A percentile compares a stretch with the other conserved stretches of the same genome.
Conservation (phyloP, 2,888 invertebrate species). For the Eilema depressum region DNA sequence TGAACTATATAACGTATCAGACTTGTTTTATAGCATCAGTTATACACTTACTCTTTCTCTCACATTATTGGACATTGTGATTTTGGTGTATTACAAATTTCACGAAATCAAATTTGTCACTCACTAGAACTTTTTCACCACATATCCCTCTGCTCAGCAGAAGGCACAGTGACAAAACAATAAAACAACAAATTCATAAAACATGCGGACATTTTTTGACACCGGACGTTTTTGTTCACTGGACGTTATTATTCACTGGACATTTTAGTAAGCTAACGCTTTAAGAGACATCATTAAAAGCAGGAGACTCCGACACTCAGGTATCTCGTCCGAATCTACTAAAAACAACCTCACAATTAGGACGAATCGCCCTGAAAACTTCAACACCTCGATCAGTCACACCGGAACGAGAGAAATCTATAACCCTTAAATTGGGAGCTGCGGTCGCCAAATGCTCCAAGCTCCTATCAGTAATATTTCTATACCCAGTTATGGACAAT, state of each 20-base stretch:
- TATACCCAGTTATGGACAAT: constrained; percentile 87
- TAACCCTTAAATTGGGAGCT: constrained; percentile 84
- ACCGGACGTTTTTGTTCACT: neutral
- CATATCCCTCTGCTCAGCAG: too few species aligned
- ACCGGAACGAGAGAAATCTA: constrained; percentile 90
- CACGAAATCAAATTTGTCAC: too few species aligned
- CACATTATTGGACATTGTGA: too few species aligned
- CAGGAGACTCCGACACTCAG: neutral
- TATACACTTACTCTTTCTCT: too few species aligned
- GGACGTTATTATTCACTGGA: neutral
- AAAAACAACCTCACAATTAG: constrained; percentile 75
- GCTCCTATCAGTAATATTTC: constrained; percentile 88
- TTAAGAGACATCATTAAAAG: constrained; percentile 2
- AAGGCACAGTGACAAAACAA: too few species aligned
- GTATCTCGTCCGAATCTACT: neutral
- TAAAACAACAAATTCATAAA: too few species aligned
- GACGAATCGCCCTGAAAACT: constrained; percentile 87
- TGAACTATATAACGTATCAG: too few species aligned
- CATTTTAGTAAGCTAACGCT: neutral
- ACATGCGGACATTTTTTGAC: neutral
- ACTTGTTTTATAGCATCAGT: too few species aligned
- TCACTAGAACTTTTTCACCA: too few species aligned
- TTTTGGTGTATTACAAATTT: too few species aligned
- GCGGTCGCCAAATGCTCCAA: constrained; percentile 88
- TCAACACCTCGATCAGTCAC: constrained; percentile 88